Evolutionary conservation across 2,888 invertebrate species (phyloP).

Genomic region (Anticlea derivata): DNA sequence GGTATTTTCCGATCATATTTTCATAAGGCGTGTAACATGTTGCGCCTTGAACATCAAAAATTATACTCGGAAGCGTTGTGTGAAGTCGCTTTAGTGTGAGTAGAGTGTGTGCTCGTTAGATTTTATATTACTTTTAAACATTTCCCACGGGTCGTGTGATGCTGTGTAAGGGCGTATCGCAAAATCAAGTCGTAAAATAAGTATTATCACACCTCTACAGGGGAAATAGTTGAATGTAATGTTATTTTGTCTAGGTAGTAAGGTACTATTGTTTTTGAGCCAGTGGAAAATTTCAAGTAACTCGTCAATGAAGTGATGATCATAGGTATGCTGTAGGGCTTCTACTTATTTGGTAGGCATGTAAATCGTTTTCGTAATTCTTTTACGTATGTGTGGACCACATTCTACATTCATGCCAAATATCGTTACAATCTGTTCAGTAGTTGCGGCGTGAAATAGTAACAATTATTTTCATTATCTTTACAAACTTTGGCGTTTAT

Average conservation of each 20-base stretch:
- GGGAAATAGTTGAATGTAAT: slow-evolving; percentile 4
- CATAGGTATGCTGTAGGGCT: no score
- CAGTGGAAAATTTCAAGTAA: neutral
- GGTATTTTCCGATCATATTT: neutral
- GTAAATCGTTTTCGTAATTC: no score
- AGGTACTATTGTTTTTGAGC: neutral
- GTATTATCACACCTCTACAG: slow-evolving; percentile 29
- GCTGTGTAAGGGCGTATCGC: slow-evolving; percentile 29
- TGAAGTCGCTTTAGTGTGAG: slow-evolving; percentile 13
- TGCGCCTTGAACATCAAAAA: neutral
- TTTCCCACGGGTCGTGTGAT: slow-evolving; percentile 34
- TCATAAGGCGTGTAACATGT: neutral
- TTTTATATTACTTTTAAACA: slow-evolving; percentile 39
- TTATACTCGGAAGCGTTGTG: slow-evolving; percentile 1
- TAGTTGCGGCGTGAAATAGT: no score
- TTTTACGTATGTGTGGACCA: no score
- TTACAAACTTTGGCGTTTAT: no score
- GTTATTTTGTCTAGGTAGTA: slow-evolving; percentile 1
- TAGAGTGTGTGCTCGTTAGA: slow-evolving; percentile 33
- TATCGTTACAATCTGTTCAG: no score
- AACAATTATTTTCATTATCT: no score
- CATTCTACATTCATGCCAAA: no score
- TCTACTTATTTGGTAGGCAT: no score
- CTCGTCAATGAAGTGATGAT: neutral
- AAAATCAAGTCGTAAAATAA: slow-evolving; percentile 35